A percentile compares a stretch with the other conserved stretches of the same genome.
Evolutionary conservation across 2,797 vertebrate genomes (phyloP).

Genomic region (Cichlasoma orientale): DNA sequence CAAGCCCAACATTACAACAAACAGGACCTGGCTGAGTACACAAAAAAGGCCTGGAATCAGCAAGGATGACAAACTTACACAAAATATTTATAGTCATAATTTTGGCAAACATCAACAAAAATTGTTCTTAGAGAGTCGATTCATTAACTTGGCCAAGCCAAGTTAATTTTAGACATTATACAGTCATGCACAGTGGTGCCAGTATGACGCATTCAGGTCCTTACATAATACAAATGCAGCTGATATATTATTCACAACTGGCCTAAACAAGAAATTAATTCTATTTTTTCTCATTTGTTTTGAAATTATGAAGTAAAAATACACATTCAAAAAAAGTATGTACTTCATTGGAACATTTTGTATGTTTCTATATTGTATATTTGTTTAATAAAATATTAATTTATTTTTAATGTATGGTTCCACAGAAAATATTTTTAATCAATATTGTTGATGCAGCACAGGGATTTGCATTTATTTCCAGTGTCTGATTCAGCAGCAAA

Average conservation of each 20-base stretch:
- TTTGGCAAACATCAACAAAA: constrained; percentile 15
- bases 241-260: not conserved
- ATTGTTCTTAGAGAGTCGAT: not conserved
- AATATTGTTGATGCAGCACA: not conserved
- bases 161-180: constrained; percentile 30
- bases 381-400: too few species aligned
- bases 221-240: not conserved
- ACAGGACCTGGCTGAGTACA: not conserved
- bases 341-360: not conserved
- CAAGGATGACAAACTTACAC: not conserved
- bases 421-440: not conserved
- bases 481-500: not conserved
- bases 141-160: not conserved
- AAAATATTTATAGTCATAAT: constrained; percentile 14
- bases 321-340: not conserved
- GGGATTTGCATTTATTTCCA: not conserved
- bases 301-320: not conserved
- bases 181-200: not conserved
- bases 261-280: not conserved
- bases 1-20: not conserved
- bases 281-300: not conserved
- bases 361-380: too few species aligned
- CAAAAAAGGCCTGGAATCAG: not conserved
- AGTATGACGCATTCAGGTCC: not conserved
- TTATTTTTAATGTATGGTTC: too few species aligned